A percentile compares a stretch with the other conserved stretches of the same genome.
These are phyloP conservation scores for Cottoperca gobio DNA, from an alignment of 2,797 vertebrate species.

Conservation along the genomic window DNA sequence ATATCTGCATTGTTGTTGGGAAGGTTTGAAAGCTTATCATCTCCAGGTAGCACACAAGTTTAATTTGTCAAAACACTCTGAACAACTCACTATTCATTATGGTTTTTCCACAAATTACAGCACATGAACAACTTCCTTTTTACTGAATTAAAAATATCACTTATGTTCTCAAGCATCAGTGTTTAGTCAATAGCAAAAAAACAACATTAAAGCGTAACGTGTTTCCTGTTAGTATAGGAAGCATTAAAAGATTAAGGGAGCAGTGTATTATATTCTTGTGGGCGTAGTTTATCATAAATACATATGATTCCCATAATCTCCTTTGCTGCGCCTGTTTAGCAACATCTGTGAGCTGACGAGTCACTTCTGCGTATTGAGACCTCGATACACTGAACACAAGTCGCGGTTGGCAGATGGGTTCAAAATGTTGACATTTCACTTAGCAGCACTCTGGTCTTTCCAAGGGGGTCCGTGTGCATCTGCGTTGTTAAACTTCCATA, in stretches of 20 bases:
- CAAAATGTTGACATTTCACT: not conserved
- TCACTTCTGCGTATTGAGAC: not conserved
- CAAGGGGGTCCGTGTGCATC: not conserved
- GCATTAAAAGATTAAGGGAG: constrained; percentile 48
- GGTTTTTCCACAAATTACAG: not conserved
- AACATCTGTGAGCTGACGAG: constrained; percentile 42
- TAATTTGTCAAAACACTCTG: not conserved
- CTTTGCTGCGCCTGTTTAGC: constrained; percentile 24
- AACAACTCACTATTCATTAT: not conserved
- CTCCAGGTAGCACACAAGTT: not conserved
- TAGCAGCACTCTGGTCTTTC: not conserved
- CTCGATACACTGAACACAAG: constrained; percentile 2
- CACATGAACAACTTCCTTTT: not conserved
- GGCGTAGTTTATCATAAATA: constrained; percentile 50
- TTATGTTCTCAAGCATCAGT: not conserved
- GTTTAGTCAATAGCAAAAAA: not conserved
- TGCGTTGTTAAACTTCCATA: constrained; percentile 4
- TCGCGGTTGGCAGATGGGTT: not conserved
- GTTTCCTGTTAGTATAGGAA: not conserved
- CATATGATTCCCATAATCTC: constrained; percentile 55
- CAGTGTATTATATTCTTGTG: constrained; percentile 25
- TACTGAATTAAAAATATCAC: not conserved
- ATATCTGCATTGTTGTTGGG: constrained; percentile 3
- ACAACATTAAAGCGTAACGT: constrained; percentile 11
- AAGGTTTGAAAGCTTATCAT: not conserved